Conservation (phyloP, 2,888 invertebrate species). For the Drosophila emarginata region DNA sequence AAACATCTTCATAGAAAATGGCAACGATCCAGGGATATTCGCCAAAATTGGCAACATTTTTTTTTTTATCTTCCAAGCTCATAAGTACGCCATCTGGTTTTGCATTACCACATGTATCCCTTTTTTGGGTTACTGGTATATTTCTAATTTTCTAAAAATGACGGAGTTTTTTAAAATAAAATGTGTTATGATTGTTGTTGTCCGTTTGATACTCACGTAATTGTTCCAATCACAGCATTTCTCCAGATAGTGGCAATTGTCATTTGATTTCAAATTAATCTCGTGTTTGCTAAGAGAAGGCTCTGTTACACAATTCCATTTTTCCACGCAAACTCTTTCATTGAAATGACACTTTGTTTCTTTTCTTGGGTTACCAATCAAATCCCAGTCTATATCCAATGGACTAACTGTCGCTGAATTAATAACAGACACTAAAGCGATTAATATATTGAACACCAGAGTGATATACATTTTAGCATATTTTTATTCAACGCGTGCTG, state of each 20-base stretch:
- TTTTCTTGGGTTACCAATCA: too few species aligned
- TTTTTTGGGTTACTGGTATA: too few species aligned
- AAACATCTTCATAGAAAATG: background rate
- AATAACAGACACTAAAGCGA: background rate
- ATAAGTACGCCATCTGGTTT: conserved; percentile 25
- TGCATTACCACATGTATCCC: conserved; percentile 22
- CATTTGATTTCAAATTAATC: background rate
- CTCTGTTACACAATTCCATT: background rate
- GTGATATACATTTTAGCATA: background rate
- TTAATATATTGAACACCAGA: background rate
- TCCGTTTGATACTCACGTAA: too few species aligned
- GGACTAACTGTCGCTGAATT: too few species aligned
- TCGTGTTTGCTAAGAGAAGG: background rate
- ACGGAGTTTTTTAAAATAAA: too few species aligned
- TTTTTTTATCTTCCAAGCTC: background rate
- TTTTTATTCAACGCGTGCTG: background rate
- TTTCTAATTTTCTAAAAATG: too few species aligned
- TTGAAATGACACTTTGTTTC: too few species aligned
- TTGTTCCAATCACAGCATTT: background rate
- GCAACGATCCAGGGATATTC: conserved; percentile 43
- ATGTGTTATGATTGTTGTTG: too few species aligned
- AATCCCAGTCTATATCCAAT: too few species aligned
- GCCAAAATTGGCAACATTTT: conserved; percentile 25
- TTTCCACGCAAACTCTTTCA: background rate
- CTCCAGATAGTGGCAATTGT: conserved; percentile 2